phyloP scores from a whole-genome alignment of 2,888 invertebrate species.

The Operophtera brumata region DNA sequence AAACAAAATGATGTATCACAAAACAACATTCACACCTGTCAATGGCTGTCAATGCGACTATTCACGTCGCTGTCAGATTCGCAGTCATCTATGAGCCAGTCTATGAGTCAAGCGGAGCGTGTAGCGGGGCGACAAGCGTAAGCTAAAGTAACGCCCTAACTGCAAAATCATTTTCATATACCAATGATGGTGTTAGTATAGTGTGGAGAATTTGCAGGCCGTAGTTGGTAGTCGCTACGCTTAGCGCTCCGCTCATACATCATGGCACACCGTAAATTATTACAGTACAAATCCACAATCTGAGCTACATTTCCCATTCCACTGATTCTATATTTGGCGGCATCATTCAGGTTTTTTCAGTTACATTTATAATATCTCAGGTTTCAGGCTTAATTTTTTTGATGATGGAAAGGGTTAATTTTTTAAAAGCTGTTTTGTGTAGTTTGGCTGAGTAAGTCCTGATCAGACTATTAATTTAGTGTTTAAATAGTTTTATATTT shows the following conservation, averaged over 20 bases:
- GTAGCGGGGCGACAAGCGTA: neutral
- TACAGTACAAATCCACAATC: constrained; percentile 7
- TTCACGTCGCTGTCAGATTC: constrained; percentile 5
- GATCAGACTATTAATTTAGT: no score
- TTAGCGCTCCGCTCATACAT: neutral
- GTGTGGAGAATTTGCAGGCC: no score
- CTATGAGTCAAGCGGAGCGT: constrained; percentile 4
- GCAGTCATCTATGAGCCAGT: no score
- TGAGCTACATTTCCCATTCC: constrained; percentile 15
- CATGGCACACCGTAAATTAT: neutral
- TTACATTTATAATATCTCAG: constrained; percentile 15
- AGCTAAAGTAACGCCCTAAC: no score
- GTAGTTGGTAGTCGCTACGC: neutral
- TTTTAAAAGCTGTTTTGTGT: constrained; percentile 2
- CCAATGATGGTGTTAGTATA: no score
- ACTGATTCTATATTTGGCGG: constrained; percentile 13
- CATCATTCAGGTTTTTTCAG: constrained; percentile 12
- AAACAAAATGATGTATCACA: constrained; percentile 19
- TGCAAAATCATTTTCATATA: no score
- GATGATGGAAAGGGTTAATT: constrained; percentile 2
- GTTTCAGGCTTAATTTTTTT: constrained; percentile 6
- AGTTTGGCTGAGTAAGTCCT: neutral
- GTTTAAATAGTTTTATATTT: neutral
- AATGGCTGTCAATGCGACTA: constrained; percentile 14
- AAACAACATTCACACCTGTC: constrained; percentile 17